Evolutionary conservation across 2,888 invertebrate species (phyloP).

Genomic region (Mamestra brassicae): DNA sequence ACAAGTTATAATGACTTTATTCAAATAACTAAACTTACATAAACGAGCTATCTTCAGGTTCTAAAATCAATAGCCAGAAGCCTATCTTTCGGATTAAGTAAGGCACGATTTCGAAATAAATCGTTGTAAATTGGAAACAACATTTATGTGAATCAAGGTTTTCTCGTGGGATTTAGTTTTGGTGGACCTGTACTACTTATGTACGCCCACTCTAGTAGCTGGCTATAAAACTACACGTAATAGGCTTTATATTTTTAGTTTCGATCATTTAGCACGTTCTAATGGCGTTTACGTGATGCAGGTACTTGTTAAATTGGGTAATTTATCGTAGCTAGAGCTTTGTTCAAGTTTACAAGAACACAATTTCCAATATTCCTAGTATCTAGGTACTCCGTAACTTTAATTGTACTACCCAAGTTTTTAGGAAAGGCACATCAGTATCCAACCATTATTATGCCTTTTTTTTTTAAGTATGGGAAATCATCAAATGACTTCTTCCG

Average conservation of each 20-base stretch:
- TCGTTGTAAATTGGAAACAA: slow-evolving; percentile 41
- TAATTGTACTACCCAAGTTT: not conserved
- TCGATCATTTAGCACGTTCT: slow-evolving; percentile 30
- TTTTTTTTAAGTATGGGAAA: no score
- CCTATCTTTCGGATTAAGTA: slow-evolving; percentile 2
- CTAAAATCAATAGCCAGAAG: slow-evolving; percentile 11
- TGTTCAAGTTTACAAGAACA: slow-evolving; percentile 7
- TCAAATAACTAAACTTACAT: slow-evolving; percentile 4
- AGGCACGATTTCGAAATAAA: slow-evolving; percentile 43
- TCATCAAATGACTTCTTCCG: no score
- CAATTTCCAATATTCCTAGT: not conserved
- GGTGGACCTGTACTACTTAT: slow-evolving; percentile 43
- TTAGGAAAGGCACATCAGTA: not conserved
- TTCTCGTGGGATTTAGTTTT: slow-evolving; percentile 63
- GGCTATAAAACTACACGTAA: slow-evolving; percentile 40
- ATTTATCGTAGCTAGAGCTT: slow-evolving; percentile 10
- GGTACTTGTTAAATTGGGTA: slow-evolving; percentile 17
- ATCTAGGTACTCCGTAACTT: not conserved
- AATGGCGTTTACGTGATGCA: slow-evolving; percentile 33
- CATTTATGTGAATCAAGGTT: slow-evolving; percentile 62
- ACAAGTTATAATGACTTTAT: slow-evolving; percentile 9
- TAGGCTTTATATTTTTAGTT: slow-evolving; percentile 38
- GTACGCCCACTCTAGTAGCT: slow-evolving; percentile 43
- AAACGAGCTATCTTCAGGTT: not conserved
- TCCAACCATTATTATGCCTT: no score